Evolutionary conservation across 2,888 invertebrate species (phyloP), one percentile per base, ranked within the genome.

Genomic region (Tenthredo distinguenda): DNA sequence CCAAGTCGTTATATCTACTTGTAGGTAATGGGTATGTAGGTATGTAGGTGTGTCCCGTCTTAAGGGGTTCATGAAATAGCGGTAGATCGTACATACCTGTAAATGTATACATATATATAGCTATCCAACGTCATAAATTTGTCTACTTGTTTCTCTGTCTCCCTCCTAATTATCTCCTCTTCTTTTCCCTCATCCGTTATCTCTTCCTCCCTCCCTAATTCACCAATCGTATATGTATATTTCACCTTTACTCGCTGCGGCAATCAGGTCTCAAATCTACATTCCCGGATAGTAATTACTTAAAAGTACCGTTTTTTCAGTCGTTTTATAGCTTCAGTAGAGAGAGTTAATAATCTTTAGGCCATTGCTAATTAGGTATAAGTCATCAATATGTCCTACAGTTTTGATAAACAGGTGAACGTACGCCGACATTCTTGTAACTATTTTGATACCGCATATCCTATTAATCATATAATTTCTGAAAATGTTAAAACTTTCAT

Each of bases 61-160:
- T 79, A 34, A 18, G 21, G n/a, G 9, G 21, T 84, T 40, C 74
- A 74, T 58, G n/a, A 84, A 84, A 62, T 74, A 62, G 84, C 74
- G 47, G 74, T 72, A 90, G 58, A 50, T 65, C 43, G 40, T 43
- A 47, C 18, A 62, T 6, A 58, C 47, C 31, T n/a, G 77, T 68
- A n/a, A 21, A 34, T 72, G 82, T 47, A 26, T 55, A 21, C 10
- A 40, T 84, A 47, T 7, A 12, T 15, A 84, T 5, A 50, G 88
- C 90, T 89, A 90, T 86, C 88, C 88, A n/a, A 87, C 40, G 68
- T 83, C 26, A 72, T 74, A 72, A 55, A 55, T 71, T 84, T 55
- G 21, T 37, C 72, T 15, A 85, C 31, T 47, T 84, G 43, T 84
- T 76, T 81, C 83, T 58, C 26, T 37, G n/a, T 58, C 15, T n/a